These are phyloP conservation scores for Centruroides vittatus DNA, from an alignment of 1,140 invertebrate species.

Conservation along the genomic window DNA sequence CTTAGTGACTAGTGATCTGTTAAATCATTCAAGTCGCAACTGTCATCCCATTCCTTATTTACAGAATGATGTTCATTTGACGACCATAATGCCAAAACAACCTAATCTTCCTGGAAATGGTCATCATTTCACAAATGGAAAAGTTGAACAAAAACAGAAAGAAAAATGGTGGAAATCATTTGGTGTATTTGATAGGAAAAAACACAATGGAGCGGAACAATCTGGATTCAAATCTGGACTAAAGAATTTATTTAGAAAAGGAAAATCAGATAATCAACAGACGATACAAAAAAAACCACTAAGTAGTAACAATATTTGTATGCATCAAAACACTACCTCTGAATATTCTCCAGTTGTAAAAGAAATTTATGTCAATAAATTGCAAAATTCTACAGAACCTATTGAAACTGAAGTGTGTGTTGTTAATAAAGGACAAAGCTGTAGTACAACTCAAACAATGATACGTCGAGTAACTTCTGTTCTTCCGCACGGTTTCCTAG, in stretches of 20 bases:
- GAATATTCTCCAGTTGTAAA: no score
- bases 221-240: no score
- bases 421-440: conserved; percentile 6
- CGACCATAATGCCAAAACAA: conserved; percentile 31
- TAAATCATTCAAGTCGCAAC: conserved; percentile 24
- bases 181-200: not conserved
- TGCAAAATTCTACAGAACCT: conserved; percentile 4
- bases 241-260: no score
- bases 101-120: conserved; percentile 34
- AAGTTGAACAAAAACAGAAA: not conserved
- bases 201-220: no score
- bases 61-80: conserved; percentile 51
- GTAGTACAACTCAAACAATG: conserved; percentile 11
- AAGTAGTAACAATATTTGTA: no score
- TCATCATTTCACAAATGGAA: conserved; percentile 4
- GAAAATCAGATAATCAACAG: no score
- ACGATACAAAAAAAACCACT: no score
- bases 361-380: no score
- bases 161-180: not conserved
- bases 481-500: no score
- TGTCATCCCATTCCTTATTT: conserved; percentile 53
- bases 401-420: conserved; percentile 18
- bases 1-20: conserved; percentile 27
- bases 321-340: no score
- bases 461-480: conserved; percentile 13